Conservation (phyloP, 2,797 vertebrate species). For the Acanthiza pusilla region DNA sequence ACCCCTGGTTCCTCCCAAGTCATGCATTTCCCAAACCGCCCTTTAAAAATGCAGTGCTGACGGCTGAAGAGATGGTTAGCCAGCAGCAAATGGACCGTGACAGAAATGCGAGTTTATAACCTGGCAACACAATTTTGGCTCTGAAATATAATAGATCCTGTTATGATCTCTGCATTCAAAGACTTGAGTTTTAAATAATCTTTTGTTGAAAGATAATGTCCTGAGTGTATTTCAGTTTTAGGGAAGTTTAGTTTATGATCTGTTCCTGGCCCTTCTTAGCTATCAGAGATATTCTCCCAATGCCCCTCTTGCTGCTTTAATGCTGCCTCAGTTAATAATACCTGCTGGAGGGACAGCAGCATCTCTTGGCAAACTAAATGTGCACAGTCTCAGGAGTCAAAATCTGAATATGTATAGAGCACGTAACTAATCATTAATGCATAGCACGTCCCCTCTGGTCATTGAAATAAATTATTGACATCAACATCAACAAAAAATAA, state of each 20-base stretch:
- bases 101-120: neutral
- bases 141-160: neutral
- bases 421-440: neutral
- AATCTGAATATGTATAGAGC: conserved; percentile 22
- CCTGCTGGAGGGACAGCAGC: neutral
- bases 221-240: neutral
- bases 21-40: neutral
- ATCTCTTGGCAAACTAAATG: neutral
- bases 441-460: neutral
- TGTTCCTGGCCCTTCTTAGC: neutral
- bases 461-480: conserved; percentile 42
- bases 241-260: neutral
- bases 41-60: neutral
- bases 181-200: neutral
- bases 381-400: conserved; percentile 7
- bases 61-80: neutral
- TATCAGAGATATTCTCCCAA: neutral
- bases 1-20: neutral
- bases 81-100: neutral
- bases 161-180: neutral
- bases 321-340: neutral
- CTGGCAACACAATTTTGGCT: neutral
- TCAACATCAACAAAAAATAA: neutral
- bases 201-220: neutral
- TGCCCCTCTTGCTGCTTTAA: neutral